Evolutionary conservation across 53 echinoderm and acorn worm genomes (phyloP).

Genomic region (Temnopleurus reevesii): DNA sequence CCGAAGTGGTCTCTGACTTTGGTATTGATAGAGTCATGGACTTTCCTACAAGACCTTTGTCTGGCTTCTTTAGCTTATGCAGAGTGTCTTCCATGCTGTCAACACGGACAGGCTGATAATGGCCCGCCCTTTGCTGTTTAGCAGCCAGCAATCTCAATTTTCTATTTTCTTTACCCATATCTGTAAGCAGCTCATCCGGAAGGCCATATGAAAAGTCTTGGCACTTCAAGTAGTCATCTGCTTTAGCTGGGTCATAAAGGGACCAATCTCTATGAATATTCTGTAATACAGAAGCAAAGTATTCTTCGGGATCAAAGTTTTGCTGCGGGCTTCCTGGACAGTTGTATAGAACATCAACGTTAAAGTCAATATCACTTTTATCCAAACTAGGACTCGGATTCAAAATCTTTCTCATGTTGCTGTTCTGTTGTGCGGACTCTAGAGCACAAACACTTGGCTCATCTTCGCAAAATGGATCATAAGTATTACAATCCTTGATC

Average conservation of each 20-base stretch:
- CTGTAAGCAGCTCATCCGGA: background rate
- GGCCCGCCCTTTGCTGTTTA: background rate
- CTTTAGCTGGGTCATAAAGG: constrained; percentile 26
- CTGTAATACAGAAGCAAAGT: background rate
- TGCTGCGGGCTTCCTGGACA: background rate
- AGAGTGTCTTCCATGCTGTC: constrained; percentile 51
- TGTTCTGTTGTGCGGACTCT: background rate
- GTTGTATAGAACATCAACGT: background rate
- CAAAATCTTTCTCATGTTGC: background rate
- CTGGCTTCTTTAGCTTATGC: constrained; percentile 12
- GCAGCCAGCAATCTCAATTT: background rate
- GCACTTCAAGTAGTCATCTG: constrained; percentile 19
- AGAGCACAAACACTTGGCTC: constrained; percentile 4
- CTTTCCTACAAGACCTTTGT: background rate
- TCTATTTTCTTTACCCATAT: background rate
- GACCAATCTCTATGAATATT: background rate
- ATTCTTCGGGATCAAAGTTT: background rate
- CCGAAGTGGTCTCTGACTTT: constrained; percentile 34
- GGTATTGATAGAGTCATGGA: constrained; percentile 25
- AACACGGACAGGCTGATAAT: background rate
- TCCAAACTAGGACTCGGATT: background rate
- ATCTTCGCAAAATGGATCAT: constrained; percentile 49
- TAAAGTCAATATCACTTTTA: background rate
- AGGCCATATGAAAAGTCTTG: background rate
- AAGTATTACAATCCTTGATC: background rate